phyloP scores from a whole-genome alignment of 2,113 vertebrate species.

The Anseranas semipalmata region DNA sequence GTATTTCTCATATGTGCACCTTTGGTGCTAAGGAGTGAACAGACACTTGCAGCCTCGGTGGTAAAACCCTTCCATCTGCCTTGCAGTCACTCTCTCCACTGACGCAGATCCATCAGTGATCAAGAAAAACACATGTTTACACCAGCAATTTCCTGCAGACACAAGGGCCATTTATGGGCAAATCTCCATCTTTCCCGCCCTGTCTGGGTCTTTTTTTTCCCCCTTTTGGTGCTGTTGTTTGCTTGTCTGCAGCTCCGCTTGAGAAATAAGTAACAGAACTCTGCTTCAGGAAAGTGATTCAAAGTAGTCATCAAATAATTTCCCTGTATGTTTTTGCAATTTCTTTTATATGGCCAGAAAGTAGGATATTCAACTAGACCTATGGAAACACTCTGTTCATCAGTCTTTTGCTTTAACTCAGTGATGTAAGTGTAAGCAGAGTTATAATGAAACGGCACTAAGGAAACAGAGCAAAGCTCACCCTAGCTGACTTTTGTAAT shows the following conservation, averaged over 20 bases:
- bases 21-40: neutral
- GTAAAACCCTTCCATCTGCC: neutral
- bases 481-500: accelerated
- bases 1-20: neutral
- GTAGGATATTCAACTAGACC: neutral
- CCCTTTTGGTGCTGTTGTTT: neutral
- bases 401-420: neutral
- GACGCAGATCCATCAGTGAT: accelerated
- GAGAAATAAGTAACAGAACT: neutral
- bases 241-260: neutral
- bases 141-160: neutral
- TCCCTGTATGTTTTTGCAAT: neutral
- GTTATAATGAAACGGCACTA: neutral
- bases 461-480: neutral
- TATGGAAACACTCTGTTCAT: neutral
- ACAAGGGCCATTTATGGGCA: neutral
- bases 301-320: neutral
- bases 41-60: neutral
- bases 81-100: neutral
- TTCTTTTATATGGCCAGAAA: neutral
- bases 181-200: neutral
- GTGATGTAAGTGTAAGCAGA: neutral
- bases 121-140: neutral
- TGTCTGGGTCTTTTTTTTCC: neutral
- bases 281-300: neutral